Evolutionary conservation across 2,888 invertebrate species (phyloP), one percentile per base, ranked within the genome.

Genomic region (Scaptomyza flava): DNA sequence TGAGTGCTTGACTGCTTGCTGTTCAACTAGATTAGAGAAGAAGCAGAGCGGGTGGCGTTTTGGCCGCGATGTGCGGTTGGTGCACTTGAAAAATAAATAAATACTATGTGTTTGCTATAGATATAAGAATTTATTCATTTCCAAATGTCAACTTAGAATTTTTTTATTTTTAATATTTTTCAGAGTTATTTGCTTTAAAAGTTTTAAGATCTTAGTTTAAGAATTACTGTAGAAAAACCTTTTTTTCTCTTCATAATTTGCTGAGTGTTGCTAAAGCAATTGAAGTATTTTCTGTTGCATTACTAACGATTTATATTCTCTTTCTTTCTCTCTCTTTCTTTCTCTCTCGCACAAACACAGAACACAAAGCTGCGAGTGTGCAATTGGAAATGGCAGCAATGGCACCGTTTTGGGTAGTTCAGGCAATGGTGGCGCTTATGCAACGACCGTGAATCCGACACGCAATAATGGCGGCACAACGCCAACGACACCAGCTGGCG

Each of bases 321-420:
- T 12, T 1, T 48, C 42, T 17, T 8, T 51, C 9, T 48, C 42
- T 17, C 12, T 54, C 8, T 31, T 36, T 33, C 27, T 23, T 5
- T 34, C 2, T 14, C 11, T 11, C 6, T 17, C 11, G 5, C n/a
- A 27, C 7, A 14, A 78, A 79, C 81, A 92, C 81, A 92, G 92
- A 77, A 88, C 91, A 67, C 91, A 91, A 85, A 91, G 89, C 81
- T 92, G 92, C 87, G 92, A 92, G 74, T 92, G 92, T 82, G 81
- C 83, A 52, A 81, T 79, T 69, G 86, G 84, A 61, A 81, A 77
- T 63, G 90, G 88, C 80, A 88, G 89, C 87, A 91, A 89, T 68
- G 89, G 91, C 72, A 89, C 90, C 68, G 68, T 81, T 70, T 68
- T 72, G n/a, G 34, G 75, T 43, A 69, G 71, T 42, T 68, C 56